Evolutionary conservation across 2,888 invertebrate genomes (phyloP).

Genomic region (Rhagium mordax): DNA sequence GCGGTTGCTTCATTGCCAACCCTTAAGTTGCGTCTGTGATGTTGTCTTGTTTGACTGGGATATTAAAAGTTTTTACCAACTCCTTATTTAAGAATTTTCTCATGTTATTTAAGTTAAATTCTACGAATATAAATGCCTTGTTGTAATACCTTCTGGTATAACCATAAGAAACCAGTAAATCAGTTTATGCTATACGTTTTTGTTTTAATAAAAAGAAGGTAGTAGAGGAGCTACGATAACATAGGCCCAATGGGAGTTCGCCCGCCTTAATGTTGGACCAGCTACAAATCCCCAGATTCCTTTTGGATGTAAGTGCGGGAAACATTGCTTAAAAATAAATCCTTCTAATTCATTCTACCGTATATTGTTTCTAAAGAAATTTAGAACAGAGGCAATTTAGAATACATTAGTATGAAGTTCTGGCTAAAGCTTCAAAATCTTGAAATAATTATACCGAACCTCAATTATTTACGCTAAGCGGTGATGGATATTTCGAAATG

Average conservation of each 20-base stretch:
- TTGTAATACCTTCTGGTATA: neutral
- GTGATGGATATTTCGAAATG: neutral
- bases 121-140: neutral
- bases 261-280: conserved; percentile 23
- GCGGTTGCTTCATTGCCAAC: too few relatives aligned
- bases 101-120: too few relatives aligned
- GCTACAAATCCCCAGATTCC: conserved; percentile 33
- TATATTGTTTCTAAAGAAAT: conserved; percentile 11
- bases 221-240: conserved; percentile 18
- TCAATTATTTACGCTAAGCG: neutral
- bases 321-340: conserved; percentile 31
- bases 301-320: conserved; percentile 29
- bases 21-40: too few relatives aligned
- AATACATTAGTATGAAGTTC: neutral
- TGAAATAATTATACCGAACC: neutral
- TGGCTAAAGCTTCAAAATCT: neutral
- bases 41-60: too few relatives aligned
- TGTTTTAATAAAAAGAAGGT: conserved; percentile 29
- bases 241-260: conserved; percentile 25
- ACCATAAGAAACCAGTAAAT: conserved; percentile 7
- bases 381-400: neutral
- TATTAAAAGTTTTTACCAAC: too few relatives aligned
- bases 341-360: conserved; percentile 18
- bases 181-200: conserved; percentile 8
- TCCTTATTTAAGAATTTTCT: too few relatives aligned